Evolutionary conservation across 2,797 vertebrate genomes (phyloP), one percentile per base, ranked within the genome.

Genomic region (Halcyon badia): DNA sequence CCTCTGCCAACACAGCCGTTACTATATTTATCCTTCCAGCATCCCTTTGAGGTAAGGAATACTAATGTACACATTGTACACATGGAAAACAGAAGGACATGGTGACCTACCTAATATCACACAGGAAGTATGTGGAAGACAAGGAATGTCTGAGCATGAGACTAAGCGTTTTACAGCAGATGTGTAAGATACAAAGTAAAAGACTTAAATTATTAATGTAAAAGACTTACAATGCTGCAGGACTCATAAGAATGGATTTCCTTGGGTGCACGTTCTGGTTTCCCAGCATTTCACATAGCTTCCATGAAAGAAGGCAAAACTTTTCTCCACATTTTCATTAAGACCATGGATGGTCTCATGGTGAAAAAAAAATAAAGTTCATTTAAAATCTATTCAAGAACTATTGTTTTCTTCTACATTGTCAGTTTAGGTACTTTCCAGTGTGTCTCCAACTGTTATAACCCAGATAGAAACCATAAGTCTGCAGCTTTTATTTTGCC

Each of bases 11-110:
- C 62, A 91, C 26, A 87, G 46, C 61, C 71, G 44, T 92, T 94
- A 83, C 86, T 94, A 33, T 83, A 94, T 95, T 94, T 96, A 96
- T 89, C 75, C 83, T 89, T 73, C 64, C 68, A 94, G 66, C 56
- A 68, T 28, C 77, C 56, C 71, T 97, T 52, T 92, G 77, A 93
- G 93, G 60, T 57, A 77, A 83, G 41, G 86, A 97, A 92, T 91
- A 93, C 73, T 49, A 91, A 90, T 77, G 68, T 7, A 42, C 24
- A 54, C 35, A 73, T 57, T 62, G n/a, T 90, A 88, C 85, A 95
- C 70, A 80, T 80, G 91, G 75, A 84, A 91, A 93, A 77, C 77
- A 94, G 91, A 82, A 91, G 57, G 83, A 95, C 57, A 46, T 46
- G 49, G 60, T 75, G 86, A 85, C 89, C 70, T 82, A 46, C 62